A percentile compares a stretch with the other conserved stretches of the same genome.
Evolutionary conservation across 2,797 vertebrate genomes (phyloP).

Genomic region (Chelon labrosus): DNA sequence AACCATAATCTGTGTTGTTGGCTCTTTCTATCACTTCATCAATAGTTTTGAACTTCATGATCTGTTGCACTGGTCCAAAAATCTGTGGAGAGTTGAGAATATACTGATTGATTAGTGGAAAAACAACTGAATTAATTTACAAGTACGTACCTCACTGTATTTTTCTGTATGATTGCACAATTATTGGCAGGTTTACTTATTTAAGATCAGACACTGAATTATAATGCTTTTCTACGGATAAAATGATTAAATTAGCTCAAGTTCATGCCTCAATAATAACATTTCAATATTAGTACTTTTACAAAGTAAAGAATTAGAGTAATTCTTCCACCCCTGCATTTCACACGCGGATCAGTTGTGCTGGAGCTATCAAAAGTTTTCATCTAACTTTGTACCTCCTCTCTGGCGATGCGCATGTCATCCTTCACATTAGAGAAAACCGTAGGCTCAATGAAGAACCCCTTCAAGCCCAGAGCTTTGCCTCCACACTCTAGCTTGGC

Average conservation of each 20-base stretch:
- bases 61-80: constrained; percentile 98
- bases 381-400: constrained; percentile 89
- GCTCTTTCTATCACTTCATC: constrained; percentile 98
- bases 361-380: background rate
- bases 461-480: constrained; percentile 92
- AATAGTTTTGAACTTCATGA: constrained; percentile 97
- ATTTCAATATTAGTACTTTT: background rate
- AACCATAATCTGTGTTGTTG: constrained; percentile 95
- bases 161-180: background rate
- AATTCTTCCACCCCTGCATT: background rate
- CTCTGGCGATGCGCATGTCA: constrained; percentile 97
- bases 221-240: background rate
- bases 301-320: no score
- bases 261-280: background rate
- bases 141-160: background rate
- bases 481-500: constrained; percentile 97
- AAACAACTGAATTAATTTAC: background rate
- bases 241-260: background rate
- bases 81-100: constrained; percentile 84
- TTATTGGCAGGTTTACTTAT: background rate
- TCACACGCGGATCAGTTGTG: constrained; percentile 2
- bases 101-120: constrained; percentile 1
- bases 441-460: constrained; percentile 97
- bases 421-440: constrained; percentile 97
- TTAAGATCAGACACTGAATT: background rate